Percentiles rank a stretch among this genome's conserved stretches.
phyloP scores from a whole-genome alignment of 2,888 invertebrate species.

The Liopterus haemorrhoidalis region DNA sequence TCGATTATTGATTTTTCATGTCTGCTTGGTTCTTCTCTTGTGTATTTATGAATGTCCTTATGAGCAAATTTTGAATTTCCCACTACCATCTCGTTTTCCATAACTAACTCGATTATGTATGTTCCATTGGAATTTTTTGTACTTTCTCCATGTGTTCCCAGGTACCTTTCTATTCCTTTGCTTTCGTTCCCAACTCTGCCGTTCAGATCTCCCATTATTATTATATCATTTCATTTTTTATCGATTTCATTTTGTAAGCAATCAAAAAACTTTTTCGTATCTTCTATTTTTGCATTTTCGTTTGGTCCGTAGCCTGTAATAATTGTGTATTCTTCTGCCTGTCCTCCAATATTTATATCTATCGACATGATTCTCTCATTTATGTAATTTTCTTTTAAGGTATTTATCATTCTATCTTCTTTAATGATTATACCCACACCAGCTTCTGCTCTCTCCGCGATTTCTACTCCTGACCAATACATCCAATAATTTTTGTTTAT shows the following conservation, averaged over 20 bases:
- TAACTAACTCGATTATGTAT: too few relatives aligned
- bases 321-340: not conserved
- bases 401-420: too few relatives aligned
- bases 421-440: not conserved
- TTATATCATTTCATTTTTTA: not conserved
- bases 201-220: conserved; percentile 1
- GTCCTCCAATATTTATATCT: not conserved
- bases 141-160: not conserved
- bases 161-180: not conserved
- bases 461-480: not conserved
- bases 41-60: not conserved
- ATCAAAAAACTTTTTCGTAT: not conserved
- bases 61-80: not conserved
- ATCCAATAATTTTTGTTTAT: not conserved
- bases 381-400: not conserved
- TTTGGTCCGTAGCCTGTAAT: not conserved
- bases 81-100: not conserved
- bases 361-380: conserved; percentile 1
- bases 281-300: not conserved
- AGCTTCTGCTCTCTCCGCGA: conserved; percentile 2
- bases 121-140: too few relatives aligned
- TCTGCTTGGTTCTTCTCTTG: not conserved
- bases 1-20: not conserved
- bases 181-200: not conserved
- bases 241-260: not conserved